These are phyloP conservation scores for Itoplectis maculator DNA, from an alignment of 2,888 invertebrate genomes.

Conservation along the genomic window DNA sequence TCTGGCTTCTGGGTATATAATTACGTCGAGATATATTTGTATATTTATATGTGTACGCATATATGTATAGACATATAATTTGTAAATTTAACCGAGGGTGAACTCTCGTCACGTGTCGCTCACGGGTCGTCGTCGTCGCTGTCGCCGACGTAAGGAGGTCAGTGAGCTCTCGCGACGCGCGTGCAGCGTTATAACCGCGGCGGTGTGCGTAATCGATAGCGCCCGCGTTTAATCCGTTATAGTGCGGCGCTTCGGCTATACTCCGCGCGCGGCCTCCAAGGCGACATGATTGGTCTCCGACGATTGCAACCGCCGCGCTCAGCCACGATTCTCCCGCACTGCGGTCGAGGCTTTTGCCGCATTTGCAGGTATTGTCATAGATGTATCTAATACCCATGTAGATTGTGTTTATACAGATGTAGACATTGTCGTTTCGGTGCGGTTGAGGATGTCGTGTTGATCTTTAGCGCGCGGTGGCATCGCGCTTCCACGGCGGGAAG, in stretches of 20 bases:
- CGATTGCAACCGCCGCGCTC: conserved; percentile 72
- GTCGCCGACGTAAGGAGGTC: conserved; percentile 67
- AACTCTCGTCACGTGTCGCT: conserved; percentile 16
- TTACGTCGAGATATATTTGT: background rate
- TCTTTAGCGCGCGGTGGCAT: too few relatives aligned
- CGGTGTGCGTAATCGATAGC: conserved; percentile 54
- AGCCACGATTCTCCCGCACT: conserved; percentile 74
- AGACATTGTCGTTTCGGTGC: background rate
- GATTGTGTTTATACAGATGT: too few relatives aligned
- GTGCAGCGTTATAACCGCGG: background rate
- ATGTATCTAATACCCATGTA: background rate
- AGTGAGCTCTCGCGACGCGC: conserved; percentile 58
- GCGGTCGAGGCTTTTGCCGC: conserved; percentile 79
- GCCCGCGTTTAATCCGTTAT: conserved; percentile 59
- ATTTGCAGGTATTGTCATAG: conserved; percentile 78
- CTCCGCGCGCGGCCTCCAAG: conserved; percentile 48
- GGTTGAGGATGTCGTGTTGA: background rate
- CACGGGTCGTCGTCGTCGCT: background rate
- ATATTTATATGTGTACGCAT: background rate
- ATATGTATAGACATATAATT: conserved; percentile 18
- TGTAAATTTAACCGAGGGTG: conserved; percentile 25
- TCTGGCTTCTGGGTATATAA: conserved; percentile 1
- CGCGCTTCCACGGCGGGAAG: too few relatives aligned
- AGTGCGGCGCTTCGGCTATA: too few relatives aligned
- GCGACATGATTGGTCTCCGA: conserved; percentile 76